Evolutionary conservation across 2,113 vertebrate species (phyloP), one percentile per base, ranked within the genome.

Genomic region (Oncorhynchus tshawytscha): DNA sequence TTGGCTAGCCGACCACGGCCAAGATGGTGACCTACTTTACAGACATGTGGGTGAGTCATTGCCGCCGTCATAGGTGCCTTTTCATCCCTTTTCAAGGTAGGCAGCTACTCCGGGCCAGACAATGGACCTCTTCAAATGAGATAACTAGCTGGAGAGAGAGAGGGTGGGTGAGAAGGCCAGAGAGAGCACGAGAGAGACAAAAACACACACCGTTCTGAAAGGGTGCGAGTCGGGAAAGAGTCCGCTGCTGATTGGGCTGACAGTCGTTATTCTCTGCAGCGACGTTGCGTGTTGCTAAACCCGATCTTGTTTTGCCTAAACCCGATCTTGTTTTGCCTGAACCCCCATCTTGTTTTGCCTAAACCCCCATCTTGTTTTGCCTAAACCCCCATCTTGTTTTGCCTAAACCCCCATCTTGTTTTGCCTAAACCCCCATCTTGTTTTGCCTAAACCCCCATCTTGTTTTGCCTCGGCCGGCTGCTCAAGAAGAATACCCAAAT

Each of bases 11-110:
- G 88, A 86, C 83, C 62, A 71, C 59, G 72, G 81, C 81, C 51
- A 77, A 73, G 62, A 83, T 51, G 48, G 71, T 86, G 87, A 79
- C 88, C 89, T 77, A 87, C 54, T 91, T 90, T 83, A 77, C 81
- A 84, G 79, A 79, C 87, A 83, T 83, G 72, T 82, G 72, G 67
- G 74, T 66, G 77, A 70, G 79, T 81, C 76, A 85, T 68, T 70
- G 29, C 78, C 73, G 70, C 54, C 59, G 60, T 60, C 73, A 79
- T 51, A 68, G 65, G 66, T 15, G 69, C 39, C 78, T 72, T 77
- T 71, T 71, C 45, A 78, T 16, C 72, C 54, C 59, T 71, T 70
- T 54, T 54, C 13, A 49, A 74, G 0, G 4, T 34, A 34, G 49
- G 15, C 49, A 24, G 9, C 54, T 70, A 16, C 31, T 45, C 9